phyloP scores from a whole-genome alignment of 2,113 vertebrate species.

The Ageneiosus marmoratus region DNA sequence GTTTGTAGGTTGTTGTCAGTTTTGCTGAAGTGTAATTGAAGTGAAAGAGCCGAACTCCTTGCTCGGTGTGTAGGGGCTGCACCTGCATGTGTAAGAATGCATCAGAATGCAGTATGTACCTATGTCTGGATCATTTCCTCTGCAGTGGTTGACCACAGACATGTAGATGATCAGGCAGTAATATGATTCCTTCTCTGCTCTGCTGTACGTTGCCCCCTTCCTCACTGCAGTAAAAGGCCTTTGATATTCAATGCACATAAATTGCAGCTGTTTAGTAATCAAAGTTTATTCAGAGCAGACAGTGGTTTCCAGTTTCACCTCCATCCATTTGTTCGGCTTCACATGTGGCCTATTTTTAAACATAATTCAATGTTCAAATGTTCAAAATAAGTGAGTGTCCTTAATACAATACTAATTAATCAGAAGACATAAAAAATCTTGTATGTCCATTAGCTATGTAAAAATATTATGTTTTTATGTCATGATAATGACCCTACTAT shows the following conservation, averaged over 20 bases:
- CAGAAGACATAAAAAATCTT: not conserved
- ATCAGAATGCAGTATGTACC: not conserved
- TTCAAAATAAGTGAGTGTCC: not conserved
- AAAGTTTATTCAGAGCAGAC: not conserved
- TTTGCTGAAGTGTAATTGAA: not conserved
- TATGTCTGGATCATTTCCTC: slow-evolving; percentile 15
- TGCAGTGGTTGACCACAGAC: slow-evolving; percentile 32
- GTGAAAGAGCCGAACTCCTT: not conserved
- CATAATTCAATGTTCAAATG: not conserved
- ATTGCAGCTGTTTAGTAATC: slow-evolving; percentile 4
- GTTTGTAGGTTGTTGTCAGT: not conserved
- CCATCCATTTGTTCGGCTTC: not conserved
- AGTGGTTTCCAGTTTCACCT: not conserved
- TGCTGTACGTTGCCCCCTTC: slow-evolving; percentile 14
- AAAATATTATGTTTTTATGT: not conserved
- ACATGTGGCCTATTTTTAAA: not conserved
- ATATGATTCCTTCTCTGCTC: slow-evolving; percentile 14
- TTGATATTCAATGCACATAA: slow-evolving; percentile 8
- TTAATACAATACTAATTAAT: not conserved
- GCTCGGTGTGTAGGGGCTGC: not conserved
- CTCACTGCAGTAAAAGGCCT: slow-evolving; percentile 28
- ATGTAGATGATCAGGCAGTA: slow-evolving; percentile 29
- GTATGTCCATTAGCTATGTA: not conserved
- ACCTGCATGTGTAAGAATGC: not conserved
- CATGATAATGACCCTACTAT: not conserved